A percentile compares a stretch with the other conserved stretches of the same genome.
phyloP scores from a whole-genome alignment of 1,140 invertebrate genomes.

The Aphelinus certus region DNA sequence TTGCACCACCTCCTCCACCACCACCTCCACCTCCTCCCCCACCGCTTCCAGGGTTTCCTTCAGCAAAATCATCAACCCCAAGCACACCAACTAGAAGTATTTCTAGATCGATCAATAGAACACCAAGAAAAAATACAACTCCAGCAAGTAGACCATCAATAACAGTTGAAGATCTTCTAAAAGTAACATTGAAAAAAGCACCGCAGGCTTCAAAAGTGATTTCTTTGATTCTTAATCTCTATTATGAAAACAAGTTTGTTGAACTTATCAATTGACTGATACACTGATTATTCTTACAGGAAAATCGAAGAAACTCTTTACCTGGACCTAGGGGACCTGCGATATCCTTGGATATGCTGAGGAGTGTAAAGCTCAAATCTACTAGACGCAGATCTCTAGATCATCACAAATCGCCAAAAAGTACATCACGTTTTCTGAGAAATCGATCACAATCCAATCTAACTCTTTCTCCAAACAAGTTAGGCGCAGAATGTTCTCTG shows the following conservation, averaged over 20 bases:
- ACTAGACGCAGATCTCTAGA: conserved; percentile 27
- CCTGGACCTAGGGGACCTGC: conserved; percentile 45
- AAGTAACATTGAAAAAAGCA: conserved; percentile 58
- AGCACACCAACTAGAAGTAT: not conserved
- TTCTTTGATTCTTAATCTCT: not conserved
- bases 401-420: conserved; percentile 36
- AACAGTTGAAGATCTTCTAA: conserved; percentile 58
- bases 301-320: conserved; percentile 46
- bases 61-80: not conserved
- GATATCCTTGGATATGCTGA: conserved; percentile 57
- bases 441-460: conserved; percentile 42
- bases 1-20: conserved; percentile 19
- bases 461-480: conserved; percentile 48
- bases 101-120: conserved; percentile 16
- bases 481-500: conserved; percentile 44
- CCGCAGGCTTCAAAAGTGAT: conserved; percentile 48
- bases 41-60: conserved; percentile 30
- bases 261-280: not conserved
- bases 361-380: conserved; percentile 56
- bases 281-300: conserved; percentile 41
- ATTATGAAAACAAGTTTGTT: not conserved
- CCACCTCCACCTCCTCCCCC: conserved; percentile 2
- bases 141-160: conserved; percentile 51
- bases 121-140: conserved; percentile 47
- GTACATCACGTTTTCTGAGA: conserved; percentile 42